Conservation (phyloP, 2,888 invertebrate genomes). For the Lasioglossum marginatum region DNA sequence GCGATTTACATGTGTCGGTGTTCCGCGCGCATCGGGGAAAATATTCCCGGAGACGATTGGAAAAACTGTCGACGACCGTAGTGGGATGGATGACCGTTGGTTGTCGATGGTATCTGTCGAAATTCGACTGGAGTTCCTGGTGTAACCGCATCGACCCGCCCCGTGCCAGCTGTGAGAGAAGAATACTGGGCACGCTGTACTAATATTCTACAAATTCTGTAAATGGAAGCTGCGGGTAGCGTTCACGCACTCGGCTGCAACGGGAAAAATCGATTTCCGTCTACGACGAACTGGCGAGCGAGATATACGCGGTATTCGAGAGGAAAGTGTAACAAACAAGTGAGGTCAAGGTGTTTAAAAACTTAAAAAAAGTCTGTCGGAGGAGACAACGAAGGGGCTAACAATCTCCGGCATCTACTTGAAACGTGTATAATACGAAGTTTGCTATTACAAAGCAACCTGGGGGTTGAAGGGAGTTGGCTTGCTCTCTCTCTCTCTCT, state of each 20-base stretch:
- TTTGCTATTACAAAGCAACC: neutral
- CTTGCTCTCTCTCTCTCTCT: neutral
- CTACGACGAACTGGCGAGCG: neutral
- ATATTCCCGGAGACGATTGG: conserved; percentile 56
- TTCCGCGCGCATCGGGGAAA: conserved; percentile 14
- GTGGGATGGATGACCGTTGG: conserved; percentile 44
- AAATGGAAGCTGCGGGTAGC: conserved; percentile 13
- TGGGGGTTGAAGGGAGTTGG: neutral
- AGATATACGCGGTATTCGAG: neutral
- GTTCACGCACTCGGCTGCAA: neutral
- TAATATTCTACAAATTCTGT: conserved; percentile 15
- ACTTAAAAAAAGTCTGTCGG: neutral
- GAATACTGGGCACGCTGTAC: conserved; percentile 21
- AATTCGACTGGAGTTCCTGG: conserved; percentile 46
- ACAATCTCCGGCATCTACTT: conserved; percentile 2
- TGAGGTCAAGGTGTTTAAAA: conserved; percentile 27
- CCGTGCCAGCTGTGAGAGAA: conserved; percentile 49
- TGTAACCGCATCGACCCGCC: conserved; percentile 40
- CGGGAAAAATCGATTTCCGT: neutral
- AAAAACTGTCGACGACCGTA: conserved; percentile 52
- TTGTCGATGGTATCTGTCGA: conserved; percentile 45
- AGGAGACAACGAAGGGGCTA: conserved; percentile 1
- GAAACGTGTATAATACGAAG: neutral
- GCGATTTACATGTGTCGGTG: conserved; percentile 21
- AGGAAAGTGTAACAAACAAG: neutral